These are phyloP conservation scores for Pterocles burchelli DNA, from an alignment of 2,113 vertebrate genomes.

Conservation along the genomic window DNA sequence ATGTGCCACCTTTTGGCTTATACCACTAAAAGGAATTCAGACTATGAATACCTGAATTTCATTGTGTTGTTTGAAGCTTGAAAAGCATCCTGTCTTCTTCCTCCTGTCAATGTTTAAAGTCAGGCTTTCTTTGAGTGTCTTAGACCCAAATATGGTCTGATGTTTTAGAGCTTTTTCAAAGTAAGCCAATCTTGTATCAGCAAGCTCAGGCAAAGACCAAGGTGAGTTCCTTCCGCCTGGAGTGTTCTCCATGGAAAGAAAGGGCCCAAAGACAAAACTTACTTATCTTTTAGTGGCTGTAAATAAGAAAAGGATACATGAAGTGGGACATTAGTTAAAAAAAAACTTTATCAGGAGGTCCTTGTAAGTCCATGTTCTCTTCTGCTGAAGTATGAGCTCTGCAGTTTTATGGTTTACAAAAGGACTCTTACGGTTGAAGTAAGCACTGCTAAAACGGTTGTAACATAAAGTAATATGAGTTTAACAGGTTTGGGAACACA, in stretches of 20 bases:
- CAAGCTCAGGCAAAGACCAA: background rate
- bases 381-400: background rate
- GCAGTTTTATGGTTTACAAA: background rate
- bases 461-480: background rate
- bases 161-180: background rate
- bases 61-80: background rate
- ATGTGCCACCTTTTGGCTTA: background rate
- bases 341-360: background rate
- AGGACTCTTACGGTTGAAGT: background rate
- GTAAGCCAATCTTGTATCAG: background rate
- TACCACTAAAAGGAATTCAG: background rate
- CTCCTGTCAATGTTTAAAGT: background rate
- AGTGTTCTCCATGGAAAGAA: background rate
- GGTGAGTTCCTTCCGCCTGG: background rate
- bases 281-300: background rate
- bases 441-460: background rate
- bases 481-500: background rate
- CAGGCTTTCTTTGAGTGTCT: background rate
- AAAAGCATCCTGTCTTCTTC: background rate
- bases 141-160: background rate
- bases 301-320: background rate
- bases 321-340: background rate
- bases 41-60: background rate
- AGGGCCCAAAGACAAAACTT: background rate
- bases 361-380: accelerated